Evolutionary conservation across 2,113 vertebrate species (phyloP), one percentile per base, ranked within the genome.

Genomic region (Scatophagus argus): DNA sequence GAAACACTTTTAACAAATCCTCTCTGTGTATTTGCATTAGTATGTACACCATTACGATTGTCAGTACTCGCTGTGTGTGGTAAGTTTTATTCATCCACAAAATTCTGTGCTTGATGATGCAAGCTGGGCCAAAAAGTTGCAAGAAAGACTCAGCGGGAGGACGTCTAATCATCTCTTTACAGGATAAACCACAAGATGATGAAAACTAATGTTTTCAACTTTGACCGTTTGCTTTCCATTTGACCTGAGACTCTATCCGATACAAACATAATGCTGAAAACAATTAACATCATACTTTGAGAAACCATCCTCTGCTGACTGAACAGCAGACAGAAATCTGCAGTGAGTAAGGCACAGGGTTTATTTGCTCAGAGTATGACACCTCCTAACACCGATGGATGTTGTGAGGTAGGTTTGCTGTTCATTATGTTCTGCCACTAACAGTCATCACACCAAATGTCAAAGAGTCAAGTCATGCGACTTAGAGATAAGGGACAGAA

Each of bases 91-190:
- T 78, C 69, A 63, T 38, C 51, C 43, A 32, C 1, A 0, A 58
- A 78, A 41, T 62, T 61, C 41, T n/a, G 64, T 5, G 47, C 27
- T 38, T 65, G 73, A 65, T 73, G 77, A 85, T 85, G 84, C 87
- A 82, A 76, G 74, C 12, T 0, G 29, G 36, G 47, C 32, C 1
- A 16, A 38, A 63, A 65, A 41, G 43, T 43, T 27, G 75, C 34
- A 80, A 83, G 59, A 82, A 67, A 55, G 52, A 62, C 13, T 72
- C 58, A 75, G 49, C 70, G 21, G 16, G 0, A 12, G 58, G 70
- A 68, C 29, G 29, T 76, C 32, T 21, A 44, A 73, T 76, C 29
- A 2, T 54, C 61, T 59, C 49, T 41, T 70, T 44, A 63, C 27
- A 46, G 51, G n/a, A 55, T 52, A 8, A 74, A 65, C 54, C 8